Conservation (phyloP, 2,113 vertebrate genomes). For the Sinosuthora webbiana region DNA sequence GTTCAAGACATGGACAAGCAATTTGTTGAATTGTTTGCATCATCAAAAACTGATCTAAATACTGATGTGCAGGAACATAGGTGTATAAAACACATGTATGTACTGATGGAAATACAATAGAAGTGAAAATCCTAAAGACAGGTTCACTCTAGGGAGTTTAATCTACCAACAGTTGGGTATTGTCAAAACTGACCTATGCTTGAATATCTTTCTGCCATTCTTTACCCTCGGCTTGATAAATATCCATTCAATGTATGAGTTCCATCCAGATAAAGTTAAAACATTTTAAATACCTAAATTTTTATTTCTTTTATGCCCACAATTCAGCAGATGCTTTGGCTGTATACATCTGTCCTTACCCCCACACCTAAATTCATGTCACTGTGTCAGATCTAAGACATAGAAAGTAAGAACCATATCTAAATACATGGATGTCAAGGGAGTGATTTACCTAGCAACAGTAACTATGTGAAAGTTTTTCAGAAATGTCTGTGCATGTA, state of each 20-base stretch:
- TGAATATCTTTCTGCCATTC: not conserved
- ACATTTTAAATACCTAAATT: not conserved
- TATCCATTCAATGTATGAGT: not conserved
- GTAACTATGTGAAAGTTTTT: conserved; percentile 55
- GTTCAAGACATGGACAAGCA: not conserved
- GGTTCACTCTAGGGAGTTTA: not conserved
- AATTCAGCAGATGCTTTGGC: not conserved
- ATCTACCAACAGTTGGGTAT: not conserved
- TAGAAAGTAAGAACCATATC: conserved; percentile 27
- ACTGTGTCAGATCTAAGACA: conserved; percentile 24
- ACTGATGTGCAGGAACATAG: not conserved
- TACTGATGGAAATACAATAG: not conserved
- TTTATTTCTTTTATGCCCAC: not conserved
- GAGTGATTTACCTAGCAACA: conserved; percentile 65
- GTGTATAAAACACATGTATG: not conserved
- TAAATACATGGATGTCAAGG: conserved; percentile 32
- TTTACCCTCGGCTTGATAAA: not conserved
- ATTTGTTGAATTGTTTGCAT: not conserved
- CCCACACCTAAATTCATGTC: not conserved
- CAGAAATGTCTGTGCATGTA: not conserved
- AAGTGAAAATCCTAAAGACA: not conserved
- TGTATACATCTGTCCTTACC: not conserved
- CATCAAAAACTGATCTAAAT: not conserved
- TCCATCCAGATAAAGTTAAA: not conserved
- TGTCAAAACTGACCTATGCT: not conserved